phyloP scores from a whole-genome alignment of 2,113 vertebrate species.

The Sceloporus undulatus region DNA sequence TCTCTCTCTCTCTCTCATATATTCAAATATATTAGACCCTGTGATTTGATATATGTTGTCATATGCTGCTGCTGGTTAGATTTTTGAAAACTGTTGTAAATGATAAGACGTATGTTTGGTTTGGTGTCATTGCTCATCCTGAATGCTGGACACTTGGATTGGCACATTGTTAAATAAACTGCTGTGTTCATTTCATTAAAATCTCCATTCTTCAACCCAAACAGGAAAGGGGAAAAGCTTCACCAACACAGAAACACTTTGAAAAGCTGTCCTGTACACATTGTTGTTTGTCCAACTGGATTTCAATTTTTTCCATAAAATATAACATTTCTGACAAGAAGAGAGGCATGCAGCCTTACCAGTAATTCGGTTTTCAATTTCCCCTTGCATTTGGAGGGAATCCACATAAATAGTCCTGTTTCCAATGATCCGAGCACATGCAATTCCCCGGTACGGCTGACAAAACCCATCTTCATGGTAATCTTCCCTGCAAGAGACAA shows the following conservation, averaged over 20 bases:
- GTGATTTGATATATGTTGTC: too few species aligned
- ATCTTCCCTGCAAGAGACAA: constrained; percentile 80
- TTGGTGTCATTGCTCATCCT: too few species aligned
- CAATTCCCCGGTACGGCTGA: constrained; percentile 96
- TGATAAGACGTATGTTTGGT: too few species aligned
- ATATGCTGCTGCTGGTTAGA: too few species aligned
- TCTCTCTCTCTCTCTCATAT: too few species aligned
- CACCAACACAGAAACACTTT: neutral
- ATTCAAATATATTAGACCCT: too few species aligned
- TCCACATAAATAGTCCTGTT: constrained; percentile 98
- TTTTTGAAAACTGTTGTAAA: too few species aligned
- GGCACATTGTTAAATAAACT: too few species aligned
- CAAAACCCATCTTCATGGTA: constrained; percentile 93
- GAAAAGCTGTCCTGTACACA: neutral
- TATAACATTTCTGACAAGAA: neutral
- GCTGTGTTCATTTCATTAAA: too few species aligned
- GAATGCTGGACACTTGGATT: too few species aligned
- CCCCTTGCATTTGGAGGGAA: constrained; percentile 97
- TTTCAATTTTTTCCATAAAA: neutral
- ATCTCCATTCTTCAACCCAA: too few species aligned
- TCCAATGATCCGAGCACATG: constrained; percentile 95
- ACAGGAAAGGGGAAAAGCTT: too few species aligned
- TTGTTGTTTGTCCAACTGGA: neutral
- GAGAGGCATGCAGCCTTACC: constrained; percentile 75
- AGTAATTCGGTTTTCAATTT: constrained; percentile 97